Percentiles rank a stretch among this genome's conserved stretches.
phyloP scores from a whole-genome alignment of 2,888 invertebrate species.

The Lucinisca nassula region DNA sequence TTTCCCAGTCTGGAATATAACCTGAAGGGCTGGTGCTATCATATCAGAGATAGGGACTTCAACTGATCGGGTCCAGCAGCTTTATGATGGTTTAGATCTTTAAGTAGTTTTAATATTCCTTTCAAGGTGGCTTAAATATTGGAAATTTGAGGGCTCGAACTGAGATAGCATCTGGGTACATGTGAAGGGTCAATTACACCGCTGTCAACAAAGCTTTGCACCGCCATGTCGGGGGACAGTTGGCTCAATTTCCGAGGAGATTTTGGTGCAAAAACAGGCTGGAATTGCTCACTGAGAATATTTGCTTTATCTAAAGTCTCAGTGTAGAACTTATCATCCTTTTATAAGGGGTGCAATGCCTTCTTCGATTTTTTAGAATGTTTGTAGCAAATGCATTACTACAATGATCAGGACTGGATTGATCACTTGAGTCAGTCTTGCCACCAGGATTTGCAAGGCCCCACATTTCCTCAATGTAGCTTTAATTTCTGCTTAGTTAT shows the following conservation, averaged over 20 bases:
- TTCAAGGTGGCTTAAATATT: background rate
- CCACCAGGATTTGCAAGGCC: too few species aligned
- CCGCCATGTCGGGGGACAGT: background rate
- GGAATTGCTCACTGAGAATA: background rate
- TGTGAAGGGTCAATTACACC: background rate
- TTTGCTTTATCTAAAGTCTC: background rate
- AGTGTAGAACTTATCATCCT: background rate
- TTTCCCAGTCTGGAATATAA: background rate
- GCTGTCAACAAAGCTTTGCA: background rate
- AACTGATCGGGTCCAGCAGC: constrained; percentile 12
- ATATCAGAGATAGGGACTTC: background rate
- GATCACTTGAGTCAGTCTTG: too few species aligned
- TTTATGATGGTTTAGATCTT: constrained; percentile 3
- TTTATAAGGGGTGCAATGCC: background rate
- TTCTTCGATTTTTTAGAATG: background rate
- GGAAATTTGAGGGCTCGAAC: background rate
- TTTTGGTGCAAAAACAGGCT: background rate
- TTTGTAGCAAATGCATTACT: too few species aligned
- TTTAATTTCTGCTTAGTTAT: too few species aligned
- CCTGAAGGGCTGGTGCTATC: background rate
- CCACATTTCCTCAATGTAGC: too few species aligned
- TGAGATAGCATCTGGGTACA: background rate
- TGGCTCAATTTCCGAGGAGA: background rate
- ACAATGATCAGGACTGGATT: too few species aligned
- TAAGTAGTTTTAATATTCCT: background rate